phyloP scores from a whole-genome alignment of 2,888 invertebrate genomes.

The Drosophila flavopinicola region DNA sequence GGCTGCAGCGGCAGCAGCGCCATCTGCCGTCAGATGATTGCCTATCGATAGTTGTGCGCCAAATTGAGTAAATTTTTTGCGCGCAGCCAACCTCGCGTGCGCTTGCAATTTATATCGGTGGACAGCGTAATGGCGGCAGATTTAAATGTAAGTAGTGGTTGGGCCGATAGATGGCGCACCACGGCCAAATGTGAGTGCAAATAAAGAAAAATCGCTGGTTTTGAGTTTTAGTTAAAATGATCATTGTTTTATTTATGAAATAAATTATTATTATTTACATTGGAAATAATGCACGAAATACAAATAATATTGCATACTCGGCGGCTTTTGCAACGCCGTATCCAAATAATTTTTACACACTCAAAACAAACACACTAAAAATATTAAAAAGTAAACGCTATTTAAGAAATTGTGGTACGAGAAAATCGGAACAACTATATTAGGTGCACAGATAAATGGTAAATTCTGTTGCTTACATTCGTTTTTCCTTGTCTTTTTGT shows the following conservation, averaged over 20 bases:
- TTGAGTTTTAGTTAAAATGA: constrained; percentile 66
- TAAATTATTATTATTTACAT: constrained; percentile 79
- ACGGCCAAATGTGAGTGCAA: no score
- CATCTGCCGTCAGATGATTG: constrained; percentile 27
- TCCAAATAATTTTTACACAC: constrained; percentile 50
- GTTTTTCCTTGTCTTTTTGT: neutral
- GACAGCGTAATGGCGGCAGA: constrained; percentile 1
- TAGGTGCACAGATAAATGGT: constrained; percentile 30
- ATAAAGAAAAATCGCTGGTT: neutral
- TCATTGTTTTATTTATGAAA: constrained; percentile 76
- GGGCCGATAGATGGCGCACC: neutral
- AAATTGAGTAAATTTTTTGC: neutral
- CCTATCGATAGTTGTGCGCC: constrained; percentile 23
- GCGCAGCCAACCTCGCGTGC: constrained; percentile 1
- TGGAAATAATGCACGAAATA: constrained; percentile 79
- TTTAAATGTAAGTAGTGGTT: constrained; percentile 3
- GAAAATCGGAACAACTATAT: constrained; percentile 22
- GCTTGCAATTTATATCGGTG: neutral
- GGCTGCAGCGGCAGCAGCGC: constrained; percentile 40
- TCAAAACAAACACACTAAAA: constrained; percentile 65
- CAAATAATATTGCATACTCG: constrained; percentile 75
- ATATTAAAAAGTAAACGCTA: constrained; percentile 44
- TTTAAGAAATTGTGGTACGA: constrained; percentile 39
- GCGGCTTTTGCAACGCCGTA: constrained; percentile 50
- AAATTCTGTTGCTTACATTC: constrained; percentile 19